These are phyloP conservation scores for Syngnathus floridae DNA, from an alignment of 2,113 vertebrate genomes.

Conservation along the genomic window DNA sequence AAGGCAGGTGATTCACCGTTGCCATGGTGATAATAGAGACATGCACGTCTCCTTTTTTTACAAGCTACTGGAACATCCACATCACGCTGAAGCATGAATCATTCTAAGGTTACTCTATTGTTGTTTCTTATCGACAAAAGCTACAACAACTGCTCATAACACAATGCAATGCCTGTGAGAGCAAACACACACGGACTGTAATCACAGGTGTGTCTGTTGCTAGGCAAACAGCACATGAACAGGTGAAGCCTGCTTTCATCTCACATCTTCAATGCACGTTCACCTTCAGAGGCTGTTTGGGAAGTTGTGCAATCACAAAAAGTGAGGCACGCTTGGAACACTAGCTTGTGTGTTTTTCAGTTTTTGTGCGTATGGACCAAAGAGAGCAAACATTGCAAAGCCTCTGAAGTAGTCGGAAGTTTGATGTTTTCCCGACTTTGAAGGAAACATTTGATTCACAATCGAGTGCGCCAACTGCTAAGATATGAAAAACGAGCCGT, in stretches of 20 bases:
- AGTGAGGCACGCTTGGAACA: constrained; percentile 13
- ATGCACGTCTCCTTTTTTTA: neutral
- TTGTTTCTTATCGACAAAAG: neutral
- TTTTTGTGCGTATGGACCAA: constrained; percentile 12
- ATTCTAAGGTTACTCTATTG: neutral
- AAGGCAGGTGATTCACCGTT: neutral
- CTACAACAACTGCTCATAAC: neutral
- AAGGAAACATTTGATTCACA: constrained; percentile 9
- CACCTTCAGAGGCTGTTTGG: constrained; percentile 20
- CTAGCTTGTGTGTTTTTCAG: constrained; percentile 15
- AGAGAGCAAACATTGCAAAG: constrained; percentile 12
- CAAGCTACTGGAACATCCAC: neutral
- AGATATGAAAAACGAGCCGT: constrained; percentile 25
- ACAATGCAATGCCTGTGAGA: neutral
- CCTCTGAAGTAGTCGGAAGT: constrained; percentile 21
- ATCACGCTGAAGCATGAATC: neutral
- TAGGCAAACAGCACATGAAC: constrained; percentile 14
- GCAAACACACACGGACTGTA: neutral
- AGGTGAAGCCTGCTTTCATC: constrained; percentile 17
- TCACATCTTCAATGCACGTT: constrained; percentile 14
- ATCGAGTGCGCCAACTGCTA: neutral
- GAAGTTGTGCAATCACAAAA: constrained; percentile 6
- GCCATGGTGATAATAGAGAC: constrained; percentile 5
- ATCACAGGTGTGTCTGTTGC: constrained; percentile 16
- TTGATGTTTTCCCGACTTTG: constrained; percentile 1